These are phyloP conservation scores for Telenomus remus DNA, from an alignment of 1,140 invertebrate genomes.

Conservation along the genomic window DNA sequence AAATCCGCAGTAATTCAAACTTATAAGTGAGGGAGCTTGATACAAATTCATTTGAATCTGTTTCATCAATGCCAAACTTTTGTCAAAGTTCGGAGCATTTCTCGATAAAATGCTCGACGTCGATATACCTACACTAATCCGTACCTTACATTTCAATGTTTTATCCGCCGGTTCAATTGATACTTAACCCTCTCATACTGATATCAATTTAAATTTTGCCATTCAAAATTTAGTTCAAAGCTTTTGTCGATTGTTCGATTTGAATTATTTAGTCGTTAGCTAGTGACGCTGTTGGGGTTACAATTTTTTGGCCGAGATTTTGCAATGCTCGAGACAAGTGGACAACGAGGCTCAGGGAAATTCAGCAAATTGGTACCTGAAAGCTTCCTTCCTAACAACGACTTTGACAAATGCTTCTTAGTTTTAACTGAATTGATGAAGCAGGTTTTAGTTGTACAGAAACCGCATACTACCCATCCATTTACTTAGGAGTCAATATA, in stretches of 20 bases:
- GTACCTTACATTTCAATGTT: neutral
- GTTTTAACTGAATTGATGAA: constrained; percentile 56
- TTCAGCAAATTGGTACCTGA: constrained; percentile 27
- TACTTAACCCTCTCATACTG: too few relatives aligned
- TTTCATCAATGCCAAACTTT: constrained; percentile 3
- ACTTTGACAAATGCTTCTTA: constrained; percentile 54
- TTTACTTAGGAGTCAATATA: constrained; percentile 55
- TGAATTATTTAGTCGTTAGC: too few relatives aligned
- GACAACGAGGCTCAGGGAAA: constrained; percentile 22
- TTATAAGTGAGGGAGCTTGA: neutral
- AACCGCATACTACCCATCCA: constrained; percentile 59
- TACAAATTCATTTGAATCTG: constrained; percentile 1
- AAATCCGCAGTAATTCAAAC: neutral
- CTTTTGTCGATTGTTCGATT: too few relatives aligned
- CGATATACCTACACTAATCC: neutral
- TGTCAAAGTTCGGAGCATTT: neutral
- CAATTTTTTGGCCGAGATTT: too few relatives aligned
- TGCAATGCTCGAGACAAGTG: neutral
- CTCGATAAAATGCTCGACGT: neutral
- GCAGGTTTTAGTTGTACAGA: constrained; percentile 47
- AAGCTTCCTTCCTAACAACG: constrained; percentile 26
- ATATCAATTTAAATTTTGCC: too few relatives aligned
- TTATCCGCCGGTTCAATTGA: neutral
- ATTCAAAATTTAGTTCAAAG: too few relatives aligned
- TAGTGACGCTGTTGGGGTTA: too few relatives aligned